Percentiles rank a stretch among this genome's conserved stretches.
phyloP scores from a whole-genome alignment of 2,113 vertebrate species.

The Telmatochromis bifrenatus region DNA sequence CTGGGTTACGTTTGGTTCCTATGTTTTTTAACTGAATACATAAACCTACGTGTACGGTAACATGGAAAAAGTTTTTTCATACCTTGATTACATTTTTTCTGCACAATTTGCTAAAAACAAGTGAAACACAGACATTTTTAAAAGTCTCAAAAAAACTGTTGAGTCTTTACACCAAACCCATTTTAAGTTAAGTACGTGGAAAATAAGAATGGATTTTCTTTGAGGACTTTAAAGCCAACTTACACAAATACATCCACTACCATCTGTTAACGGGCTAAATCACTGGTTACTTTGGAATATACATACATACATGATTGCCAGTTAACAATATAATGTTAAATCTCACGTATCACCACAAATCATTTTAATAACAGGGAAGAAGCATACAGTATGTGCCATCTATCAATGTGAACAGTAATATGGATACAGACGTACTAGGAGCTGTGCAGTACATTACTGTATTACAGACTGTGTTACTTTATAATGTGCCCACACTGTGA shows the following conservation, averaged over 20 bases:
- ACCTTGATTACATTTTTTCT: neutral
- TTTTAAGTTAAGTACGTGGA: neutral
- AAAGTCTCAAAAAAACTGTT: neutral
- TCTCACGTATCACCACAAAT: neutral
- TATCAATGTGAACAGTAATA: neutral
- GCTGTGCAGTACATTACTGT: neutral
- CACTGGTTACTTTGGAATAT: neutral
- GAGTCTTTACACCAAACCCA: neutral
- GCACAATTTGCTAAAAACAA: neutral
- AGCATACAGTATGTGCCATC: rapidly evolving
- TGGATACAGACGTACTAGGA: neutral
- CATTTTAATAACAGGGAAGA: neutral
- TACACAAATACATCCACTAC: neutral
- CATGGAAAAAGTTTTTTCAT: neutral
- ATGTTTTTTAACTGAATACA: neutral
- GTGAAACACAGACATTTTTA: neutral
- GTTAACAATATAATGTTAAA: neutral
- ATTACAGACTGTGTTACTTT: neutral
- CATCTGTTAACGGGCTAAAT: neutral
- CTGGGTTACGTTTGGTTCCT: neutral
- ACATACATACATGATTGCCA: neutral
- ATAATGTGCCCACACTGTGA: neutral
- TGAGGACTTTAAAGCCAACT: neutral
- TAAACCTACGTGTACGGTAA: neutral
- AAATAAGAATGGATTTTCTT: neutral